Base-by-base conservation (phyloP, 2,113 vertebrate genomes). In the Cranoglanis bouderius region DNA sequence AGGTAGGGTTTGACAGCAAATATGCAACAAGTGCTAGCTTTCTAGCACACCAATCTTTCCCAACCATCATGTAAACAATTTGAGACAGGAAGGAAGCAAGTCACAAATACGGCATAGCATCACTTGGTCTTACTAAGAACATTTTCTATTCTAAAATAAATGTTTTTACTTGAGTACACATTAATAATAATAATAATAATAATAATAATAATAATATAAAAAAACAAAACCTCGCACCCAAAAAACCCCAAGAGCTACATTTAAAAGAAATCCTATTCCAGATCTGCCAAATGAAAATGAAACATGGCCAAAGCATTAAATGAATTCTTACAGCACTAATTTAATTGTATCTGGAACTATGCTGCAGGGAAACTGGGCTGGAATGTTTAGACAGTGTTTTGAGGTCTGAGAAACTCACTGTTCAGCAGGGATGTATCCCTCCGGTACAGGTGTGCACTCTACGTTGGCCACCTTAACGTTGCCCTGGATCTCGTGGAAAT, bases 351-450 rank as follows among this genome's bases (percentile, higher is more conserved):
- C 74, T 49, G 72, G 24, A 61, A 38, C 46, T 35, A 78, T 6
- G 4, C 26, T 46, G 40, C 8, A 43, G 51, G 16, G 24, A 40
- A 77, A 43, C 12, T 2, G 67, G 24, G 18, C 16, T 26, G 40
- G 55, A 87, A 61, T 72, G 63, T 46, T 51, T 16, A n/a, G 9
- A 24, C 46, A n/a, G 18, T 80, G 77, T 32, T 74, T 46, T 53
- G 0, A 35, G 43, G 18, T 40, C 21, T n/a, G 19, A 32, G 16
- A 59, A 85, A 97, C 98, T 98, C 94, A 99, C 98, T 99, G 98
- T 90, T 99, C 98, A 0, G 98, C 98, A 8, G 98, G 97, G 91
- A 99, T 97, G 94, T 99, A 99, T 88, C 97, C 98, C 3, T 99
- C 98, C 5, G 95, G 96, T 89, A 98, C 94, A 0, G 98, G 97